Base-by-base conservation (phyloP, 30 jellyfish, hydroid and myxozoan species). In the Clytia hemisphaerica region DNA sequence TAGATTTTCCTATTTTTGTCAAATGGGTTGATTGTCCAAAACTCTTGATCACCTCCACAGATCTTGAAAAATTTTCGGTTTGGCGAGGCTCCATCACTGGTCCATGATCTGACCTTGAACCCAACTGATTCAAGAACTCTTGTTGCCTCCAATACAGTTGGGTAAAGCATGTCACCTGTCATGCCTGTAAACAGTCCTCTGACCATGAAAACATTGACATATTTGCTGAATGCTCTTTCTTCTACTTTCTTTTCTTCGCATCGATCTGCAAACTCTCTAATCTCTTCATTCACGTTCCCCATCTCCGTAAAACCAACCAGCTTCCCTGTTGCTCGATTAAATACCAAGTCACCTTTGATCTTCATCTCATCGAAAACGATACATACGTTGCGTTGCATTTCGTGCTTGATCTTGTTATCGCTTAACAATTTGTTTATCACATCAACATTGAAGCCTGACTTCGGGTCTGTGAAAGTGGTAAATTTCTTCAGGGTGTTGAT, bases 291-390 rank as follows among this genome's bases (percentile, higher is more conserved):
- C 37, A 65, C 64, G 22, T 44, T 34, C 18, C 77, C 77, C 77
- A 65, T 65, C 38, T 65, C 77, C 19, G 77, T 65, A 40, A 65
- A 65, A 25, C 77, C 77, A 34, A 37, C 77, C 67, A 65, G 33
- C 33, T 65, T 65, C 40, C 77, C 77, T 34, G 66, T 65, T 65
- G 72, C 21, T 35, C 64, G 25, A 27, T 37, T 34, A 65, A 21
- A 65, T 44, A 35, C 67, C 4, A 65, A 44, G 33, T 67, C 77
- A 21, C 47, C 21, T 65, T 65, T 65, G 40, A 65, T 65, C 40
- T 65, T 31, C 66, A 65, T 65, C 40, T 65, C 77, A 42, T 65
- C 77, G 40, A 65, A 65, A 6, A 65, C 19, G 30, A 65, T 34
- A 27, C 68, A 27, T 10, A 65, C 77, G 33, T 65, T 65, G 19